Evolutionary conservation across 2,797 vertebrate species (phyloP).

Genomic region (Erpetoichthys calabaricus): DNA sequence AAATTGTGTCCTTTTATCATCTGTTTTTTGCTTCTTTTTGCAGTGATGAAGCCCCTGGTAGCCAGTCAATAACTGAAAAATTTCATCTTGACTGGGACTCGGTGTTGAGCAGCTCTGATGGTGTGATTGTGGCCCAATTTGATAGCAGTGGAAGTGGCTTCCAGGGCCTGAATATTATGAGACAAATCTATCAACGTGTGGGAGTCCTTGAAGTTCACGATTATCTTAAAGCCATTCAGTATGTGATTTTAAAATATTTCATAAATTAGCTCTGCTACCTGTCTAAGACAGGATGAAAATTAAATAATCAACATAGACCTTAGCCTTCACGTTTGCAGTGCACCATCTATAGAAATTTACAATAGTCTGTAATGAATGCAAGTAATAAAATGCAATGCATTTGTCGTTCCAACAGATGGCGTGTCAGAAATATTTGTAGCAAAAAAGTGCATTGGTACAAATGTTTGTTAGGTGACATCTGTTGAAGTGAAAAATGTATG

Average conservation of each 20-base stretch:
- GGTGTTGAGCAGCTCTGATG: slow-evolving; percentile 22
- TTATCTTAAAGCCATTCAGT: slow-evolving; percentile 20
- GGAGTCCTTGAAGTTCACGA: slow-evolving; percentile 22
- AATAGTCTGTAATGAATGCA: no score
- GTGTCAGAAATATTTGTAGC: no score
- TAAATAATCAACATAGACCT: neutral
- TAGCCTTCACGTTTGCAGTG: neutral
- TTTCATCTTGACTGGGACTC: slow-evolving; percentile 23
- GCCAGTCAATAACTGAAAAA: slow-evolving; percentile 17
- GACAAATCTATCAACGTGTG: slow-evolving; percentile 19
- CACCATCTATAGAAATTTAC: no score
- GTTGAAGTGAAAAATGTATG: no score
- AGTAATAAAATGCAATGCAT: no score
- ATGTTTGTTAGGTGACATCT: no score
- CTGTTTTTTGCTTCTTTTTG: neutral
- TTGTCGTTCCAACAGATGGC: no score
- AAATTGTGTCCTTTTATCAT: neutral
- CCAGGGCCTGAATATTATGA: slow-evolving; percentile 20
- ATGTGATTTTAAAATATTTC: slow-evolving; percentile 3
- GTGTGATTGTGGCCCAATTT: slow-evolving; percentile 21
- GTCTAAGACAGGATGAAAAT: neutral
- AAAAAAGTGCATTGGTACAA: no score
- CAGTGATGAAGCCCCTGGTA: slow-evolving; percentile 23
- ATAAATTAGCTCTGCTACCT: neutral
- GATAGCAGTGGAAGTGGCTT: slow-evolving; percentile 23